Conservation (phyloP, 2,797 vertebrate species). For the Megaceryle alcyon region DNA sequence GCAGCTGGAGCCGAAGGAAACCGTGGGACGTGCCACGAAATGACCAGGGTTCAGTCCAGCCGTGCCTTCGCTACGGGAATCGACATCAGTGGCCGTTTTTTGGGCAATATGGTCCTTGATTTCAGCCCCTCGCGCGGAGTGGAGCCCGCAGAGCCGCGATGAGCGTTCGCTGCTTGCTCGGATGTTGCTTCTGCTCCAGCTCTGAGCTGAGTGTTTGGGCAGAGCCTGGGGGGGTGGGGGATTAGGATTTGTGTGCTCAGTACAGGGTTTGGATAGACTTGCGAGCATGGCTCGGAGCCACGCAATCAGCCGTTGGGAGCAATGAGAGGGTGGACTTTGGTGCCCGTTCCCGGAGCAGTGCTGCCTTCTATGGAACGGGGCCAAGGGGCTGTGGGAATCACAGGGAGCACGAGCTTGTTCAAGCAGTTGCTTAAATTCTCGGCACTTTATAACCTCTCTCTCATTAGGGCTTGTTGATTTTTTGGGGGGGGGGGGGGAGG, state of each 20-base stretch:
- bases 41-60: not conserved
- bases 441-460: slow-evolving; percentile 3
- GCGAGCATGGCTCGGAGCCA: slow-evolving; percentile 27
- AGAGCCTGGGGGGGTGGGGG: not conserved
- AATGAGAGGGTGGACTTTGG: slow-evolving; percentile 26
- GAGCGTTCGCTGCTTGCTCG: not conserved
- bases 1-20: not conserved
- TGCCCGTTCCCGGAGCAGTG: slow-evolving; percentile 1
- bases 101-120: not conserved
- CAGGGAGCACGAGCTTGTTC: slow-evolving; percentile 18
- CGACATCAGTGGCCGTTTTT: not conserved
- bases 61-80: not conserved
- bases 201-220: not conserved
- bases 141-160: not conserved
- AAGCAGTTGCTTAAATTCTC: slow-evolving; percentile 32
- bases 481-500: not conserved
- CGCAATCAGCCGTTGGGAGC: not conserved
- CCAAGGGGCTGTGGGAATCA: slow-evolving; percentile 61
- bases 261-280: slow-evolving; percentile 19
- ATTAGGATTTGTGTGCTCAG: slow-evolving; percentile 19
- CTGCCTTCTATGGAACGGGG: slow-evolving; percentile 31
- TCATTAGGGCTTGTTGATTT: slow-evolving; percentile 13
- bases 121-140: rapidly evolving
- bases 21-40: not conserved
- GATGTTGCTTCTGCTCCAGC: not conserved